Evolutionary conservation across 2,113 vertebrate genomes (phyloP).

Genomic region (Vidua chalybeata): DNA sequence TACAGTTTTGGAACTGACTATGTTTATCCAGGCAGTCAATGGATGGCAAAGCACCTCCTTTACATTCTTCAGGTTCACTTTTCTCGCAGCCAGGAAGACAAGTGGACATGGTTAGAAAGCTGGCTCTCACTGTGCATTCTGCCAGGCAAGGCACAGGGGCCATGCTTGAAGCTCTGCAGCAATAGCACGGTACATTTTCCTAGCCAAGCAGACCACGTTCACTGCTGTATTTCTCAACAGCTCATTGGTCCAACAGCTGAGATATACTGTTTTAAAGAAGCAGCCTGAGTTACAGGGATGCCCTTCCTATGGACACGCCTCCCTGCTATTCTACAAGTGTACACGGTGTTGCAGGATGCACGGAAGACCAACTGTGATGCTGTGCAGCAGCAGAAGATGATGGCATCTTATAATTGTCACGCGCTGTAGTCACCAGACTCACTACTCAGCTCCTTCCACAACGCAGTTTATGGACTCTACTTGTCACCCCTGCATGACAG

Average conservation of each 20-base stretch:
- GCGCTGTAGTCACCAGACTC: neutral
- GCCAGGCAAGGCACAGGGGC: neutral
- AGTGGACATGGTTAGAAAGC: neutral
- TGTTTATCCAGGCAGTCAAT: neutral
- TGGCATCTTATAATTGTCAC: neutral
- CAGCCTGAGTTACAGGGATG: neutral
- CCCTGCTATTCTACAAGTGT: neutral
- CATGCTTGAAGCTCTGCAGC: neutral
- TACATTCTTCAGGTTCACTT: neutral
- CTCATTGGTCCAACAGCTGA: neutral
- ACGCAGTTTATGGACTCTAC: rapidly evolving
- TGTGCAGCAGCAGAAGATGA: neutral
- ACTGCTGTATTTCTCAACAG: neutral
- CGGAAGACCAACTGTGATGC: neutral
- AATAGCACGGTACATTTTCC: rapidly evolving
- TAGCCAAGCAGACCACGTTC: neutral
- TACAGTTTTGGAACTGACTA: rapidly evolving
- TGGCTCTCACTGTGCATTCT: neutral
- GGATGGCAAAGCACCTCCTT: neutral
- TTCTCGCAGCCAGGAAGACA: neutral
- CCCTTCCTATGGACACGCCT: neutral
- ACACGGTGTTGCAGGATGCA: neutral
- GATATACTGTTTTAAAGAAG: neutral
- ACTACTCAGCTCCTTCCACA: neutral
- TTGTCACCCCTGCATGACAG: neutral